A percentile compares a stretch with the other conserved stretches of the same genome.
phyloP scores from a whole-genome alignment of 2,113 vertebrate species.

The Calyptomena viridis region DNA sequence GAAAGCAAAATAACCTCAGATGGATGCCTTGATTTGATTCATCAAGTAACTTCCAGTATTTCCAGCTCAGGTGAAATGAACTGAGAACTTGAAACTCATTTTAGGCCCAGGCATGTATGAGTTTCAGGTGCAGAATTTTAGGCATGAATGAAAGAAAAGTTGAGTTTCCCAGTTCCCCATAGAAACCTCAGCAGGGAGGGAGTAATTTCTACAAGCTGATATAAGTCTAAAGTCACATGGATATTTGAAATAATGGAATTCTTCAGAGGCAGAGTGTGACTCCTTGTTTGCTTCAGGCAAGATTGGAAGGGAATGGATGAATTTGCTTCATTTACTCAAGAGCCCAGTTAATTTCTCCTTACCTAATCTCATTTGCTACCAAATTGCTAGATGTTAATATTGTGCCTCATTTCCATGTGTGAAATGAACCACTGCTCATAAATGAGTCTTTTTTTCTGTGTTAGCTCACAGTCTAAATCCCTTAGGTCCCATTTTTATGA shows the following conservation, averaged over 20 bases:
- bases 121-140: neutral
- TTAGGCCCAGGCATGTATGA: neutral
- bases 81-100: neutral
- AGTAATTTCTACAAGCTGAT: neutral
- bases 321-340: slow-evolving; percentile 26
- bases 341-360: slow-evolving; percentile 33
- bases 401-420: slow-evolving; percentile 5
- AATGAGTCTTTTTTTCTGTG: neutral
- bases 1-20: neutral
- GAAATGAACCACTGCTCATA: neutral
- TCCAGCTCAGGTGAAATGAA: neutral
- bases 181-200: neutral
- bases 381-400: slow-evolving; percentile 18
- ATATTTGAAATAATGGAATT: neutral
- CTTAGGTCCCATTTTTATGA: neutral
- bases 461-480: neutral
- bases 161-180: neutral
- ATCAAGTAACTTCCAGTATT: neutral
- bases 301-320: neutral
- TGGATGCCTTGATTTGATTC: neutral
- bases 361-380: slow-evolving; percentile 36
- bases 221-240: neutral
- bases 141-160: neutral
- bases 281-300: slow-evolving; percentile 26
- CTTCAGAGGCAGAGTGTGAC: neutral